Evolutionary conservation across 2,113 vertebrate species (phyloP), one percentile per base, ranked within the genome.

Genomic region (Lycaon pictus): DNA sequence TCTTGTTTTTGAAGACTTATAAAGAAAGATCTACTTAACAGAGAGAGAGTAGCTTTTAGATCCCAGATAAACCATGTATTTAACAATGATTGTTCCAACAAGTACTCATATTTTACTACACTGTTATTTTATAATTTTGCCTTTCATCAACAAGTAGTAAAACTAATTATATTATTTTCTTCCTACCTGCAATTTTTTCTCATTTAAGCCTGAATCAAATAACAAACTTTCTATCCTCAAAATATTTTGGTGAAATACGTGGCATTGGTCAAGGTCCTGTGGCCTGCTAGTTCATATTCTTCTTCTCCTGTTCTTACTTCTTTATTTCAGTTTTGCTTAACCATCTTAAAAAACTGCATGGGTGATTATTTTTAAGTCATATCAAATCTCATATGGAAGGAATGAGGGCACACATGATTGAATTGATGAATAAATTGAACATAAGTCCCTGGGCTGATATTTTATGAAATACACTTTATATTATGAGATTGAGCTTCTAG

Each of bases 1-100:
- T 90, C 16, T 86, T 94, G 19, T 62, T 90, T 97, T 91, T 93
- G 25, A 91, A 97, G 58, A 77, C 19, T 87, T 85, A 37, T 43
- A 87, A 58, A 96, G 16, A 62, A 96, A 90, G 7, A 43, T 32
- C 35, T 85, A n/a, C 56, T 79, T 20, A 92, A 88, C 9, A 80
- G 48, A 96, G 10, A 89, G 35, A 83, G 0, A 80, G 8, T 60
- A 69, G 37, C 23, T 96, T 90, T 95, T 86, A 87, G 63, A 27
- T 93, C 55, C 85, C 35, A 85, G 48, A 56, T 87, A 88, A 95
- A 69, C 56, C 32, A 86, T 60, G 13, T 95, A 3, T 93, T 95
- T 90, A 95, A 69, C 20, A 87, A 56, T 19, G 48, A 37, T 74
- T 88, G 2, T 83, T 92, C 58, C 23, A 51, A 92, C 19, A 92